These are phyloP conservation scores for Tinamus guttatus DNA, from an alignment of 2,113 vertebrate species.

Conservation along the genomic window DNA sequence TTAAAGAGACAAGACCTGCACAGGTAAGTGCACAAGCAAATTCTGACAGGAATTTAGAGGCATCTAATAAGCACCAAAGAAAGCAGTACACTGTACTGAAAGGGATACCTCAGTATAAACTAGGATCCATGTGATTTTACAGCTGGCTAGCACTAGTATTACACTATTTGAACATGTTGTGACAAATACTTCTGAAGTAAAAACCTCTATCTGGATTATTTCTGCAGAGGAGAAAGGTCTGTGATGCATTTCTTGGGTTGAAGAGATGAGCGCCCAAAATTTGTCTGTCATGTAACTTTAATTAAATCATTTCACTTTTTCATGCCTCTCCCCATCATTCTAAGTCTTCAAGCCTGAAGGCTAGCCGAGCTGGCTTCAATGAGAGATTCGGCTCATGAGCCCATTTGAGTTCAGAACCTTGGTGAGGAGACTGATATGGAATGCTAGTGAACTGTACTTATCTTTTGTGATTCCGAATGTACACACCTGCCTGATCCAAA, in stretches of 20 bases:
- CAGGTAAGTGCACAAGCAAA: background rate
- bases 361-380: background rate
- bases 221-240: background rate
- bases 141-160: background rate
- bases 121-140: background rate
- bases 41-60: constrained; percentile 1
- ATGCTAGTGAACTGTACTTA: background rate
- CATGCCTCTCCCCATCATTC: background rate
- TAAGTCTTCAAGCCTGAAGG: background rate
- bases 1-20: constrained; percentile 32
- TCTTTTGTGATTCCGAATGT: background rate
- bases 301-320: background rate
- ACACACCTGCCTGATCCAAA: background rate
- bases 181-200: background rate
- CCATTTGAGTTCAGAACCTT: background rate
- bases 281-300: background rate
- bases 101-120: background rate
- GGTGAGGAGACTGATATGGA: background rate
- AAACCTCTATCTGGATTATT: background rate
- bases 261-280: background rate
- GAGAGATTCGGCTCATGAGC: background rate
- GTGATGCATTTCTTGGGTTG: background rate
- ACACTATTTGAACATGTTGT: background rate
- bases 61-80: constrained; percentile 12
- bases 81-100: background rate